phyloP scores from a whole-genome alignment of 1,140 invertebrate genomes.

The Heliconius melpomene region DNA sequence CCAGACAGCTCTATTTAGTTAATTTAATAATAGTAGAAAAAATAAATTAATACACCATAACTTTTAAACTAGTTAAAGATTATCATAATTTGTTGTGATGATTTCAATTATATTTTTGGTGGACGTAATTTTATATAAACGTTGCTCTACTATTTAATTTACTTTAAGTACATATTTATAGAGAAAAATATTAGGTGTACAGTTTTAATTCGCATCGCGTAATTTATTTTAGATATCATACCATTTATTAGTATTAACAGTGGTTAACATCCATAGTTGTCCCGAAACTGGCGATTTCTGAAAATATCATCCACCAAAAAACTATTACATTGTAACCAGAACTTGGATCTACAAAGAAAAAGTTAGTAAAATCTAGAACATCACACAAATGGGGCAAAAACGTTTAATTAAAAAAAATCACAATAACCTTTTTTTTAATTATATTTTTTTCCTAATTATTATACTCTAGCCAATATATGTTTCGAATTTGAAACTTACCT shows the following conservation, averaged over 20 bases:
- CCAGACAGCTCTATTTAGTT: not conserved
- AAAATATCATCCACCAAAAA: conserved; percentile 34
- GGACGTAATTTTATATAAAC: not conserved
- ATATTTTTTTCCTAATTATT: too few relatives aligned
- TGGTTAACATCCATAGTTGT: conserved; percentile 15
- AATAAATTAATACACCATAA: not conserved
- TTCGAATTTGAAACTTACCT: conserved; percentile 34
- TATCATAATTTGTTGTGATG: not conserved
- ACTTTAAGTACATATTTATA: not conserved
- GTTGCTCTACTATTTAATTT: not conserved
- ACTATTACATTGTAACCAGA: not conserved
- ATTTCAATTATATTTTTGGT: not conserved
- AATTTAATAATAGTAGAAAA: not conserved
- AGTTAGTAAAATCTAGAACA: too few relatives aligned
- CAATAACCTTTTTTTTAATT: too few relatives aligned
- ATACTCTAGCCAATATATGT: too few relatives aligned
- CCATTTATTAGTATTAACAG: conserved; percentile 47
- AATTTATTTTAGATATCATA: conserved; percentile 43
- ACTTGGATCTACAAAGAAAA: too few relatives aligned
- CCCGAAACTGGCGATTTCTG: conserved; percentile 25
- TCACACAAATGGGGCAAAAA: too few relatives aligned
- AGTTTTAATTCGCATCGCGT: conserved; percentile 46
- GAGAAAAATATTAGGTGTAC: not conserved
- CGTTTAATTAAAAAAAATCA: too few relatives aligned
- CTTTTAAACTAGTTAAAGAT: not conserved